phyloP scores from a whole-genome alignment of 2,888 invertebrate genomes.

The Polietes domitor region DNA sequence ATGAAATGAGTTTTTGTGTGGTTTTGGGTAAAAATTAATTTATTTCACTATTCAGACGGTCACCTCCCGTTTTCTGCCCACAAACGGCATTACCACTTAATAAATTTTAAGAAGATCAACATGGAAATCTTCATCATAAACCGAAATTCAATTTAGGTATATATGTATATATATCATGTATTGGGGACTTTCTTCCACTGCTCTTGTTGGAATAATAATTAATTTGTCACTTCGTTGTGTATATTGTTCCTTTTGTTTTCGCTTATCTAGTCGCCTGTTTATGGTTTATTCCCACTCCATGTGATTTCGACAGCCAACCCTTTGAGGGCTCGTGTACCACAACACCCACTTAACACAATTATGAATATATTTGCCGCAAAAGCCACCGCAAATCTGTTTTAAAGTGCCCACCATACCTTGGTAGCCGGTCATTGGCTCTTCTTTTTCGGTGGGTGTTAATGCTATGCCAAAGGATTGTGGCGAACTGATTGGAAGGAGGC shows the following conservation, averaged over 20 bases:
- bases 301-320: not conserved
- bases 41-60: constrained; percentile 33
- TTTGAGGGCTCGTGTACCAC: not conserved
- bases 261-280: constrained; percentile 20
- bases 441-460: not conserved
- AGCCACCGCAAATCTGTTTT: constrained; percentile 61
- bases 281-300: not conserved
- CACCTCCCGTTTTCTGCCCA: not conserved
- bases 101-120: not conserved
- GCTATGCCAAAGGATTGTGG: not conserved
- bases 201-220: constrained; percentile 47
- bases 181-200: not conserved
- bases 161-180: not conserved
- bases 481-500: not conserved
- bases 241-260: constrained; percentile 26
- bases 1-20: constrained; percentile 80
- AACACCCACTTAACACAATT: constrained; percentile 67
- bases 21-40: constrained; percentile 65
- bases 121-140: not conserved
- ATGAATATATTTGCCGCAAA: constrained; percentile 68
- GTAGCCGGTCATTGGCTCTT: not conserved
- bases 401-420: constrained; percentile 31
- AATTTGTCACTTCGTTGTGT: constrained; percentile 57
- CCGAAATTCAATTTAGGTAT: too few species aligned
- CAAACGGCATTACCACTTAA: not conserved